Percentiles rank a stretch among this genome's conserved stretches.
phyloP scores from a whole-genome alignment of 1,140 invertebrate species.

The Hycleus cichorii region DNA sequence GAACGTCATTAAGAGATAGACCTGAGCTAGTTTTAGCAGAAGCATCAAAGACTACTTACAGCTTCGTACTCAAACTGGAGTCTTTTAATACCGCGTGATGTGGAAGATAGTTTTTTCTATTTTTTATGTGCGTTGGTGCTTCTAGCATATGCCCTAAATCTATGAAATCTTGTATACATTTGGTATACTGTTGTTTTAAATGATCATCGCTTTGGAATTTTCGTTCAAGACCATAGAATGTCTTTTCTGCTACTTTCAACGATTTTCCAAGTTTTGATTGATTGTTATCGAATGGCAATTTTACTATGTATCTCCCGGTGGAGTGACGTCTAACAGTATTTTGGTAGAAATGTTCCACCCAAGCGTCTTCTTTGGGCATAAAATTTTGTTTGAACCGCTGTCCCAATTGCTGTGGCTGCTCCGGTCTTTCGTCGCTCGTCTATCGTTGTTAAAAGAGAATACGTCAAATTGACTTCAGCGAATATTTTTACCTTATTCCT shows the following conservation, averaged over 20 bases:
- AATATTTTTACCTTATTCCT: too few species aligned
- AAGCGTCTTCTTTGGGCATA: neutral
- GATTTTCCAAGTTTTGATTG: neutral
- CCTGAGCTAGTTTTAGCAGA: conserved; percentile 19
- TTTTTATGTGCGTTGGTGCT: neutral
- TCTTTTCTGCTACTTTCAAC: neutral
- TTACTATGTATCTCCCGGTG: conserved; percentile 1
- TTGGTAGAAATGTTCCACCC: neutral
- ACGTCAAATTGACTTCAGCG: too few species aligned
- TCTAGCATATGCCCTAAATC: neutral
- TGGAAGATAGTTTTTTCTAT: conserved; percentile 30
- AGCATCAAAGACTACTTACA: conserved; percentile 25
- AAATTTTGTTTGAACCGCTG: neutral
- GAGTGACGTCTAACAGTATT: neutral
- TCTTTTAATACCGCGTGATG: conserved; percentile 33
- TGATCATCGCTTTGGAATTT: neutral
- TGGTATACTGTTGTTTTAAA: neutral
- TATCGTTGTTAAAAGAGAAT: too few species aligned
- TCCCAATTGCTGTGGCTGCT: too few species aligned
- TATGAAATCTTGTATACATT: neutral
- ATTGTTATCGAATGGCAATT: neutral
- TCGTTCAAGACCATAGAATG: too few species aligned
- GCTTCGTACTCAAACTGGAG: conserved; percentile 21
- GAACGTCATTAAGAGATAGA: conserved; percentile 24
- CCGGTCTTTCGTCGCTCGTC: too few species aligned